These are phyloP conservation scores for Notospermus geniculatus DNA, from an alignment of 1,140 invertebrate genomes.

Conservation along the genomic window DNA sequence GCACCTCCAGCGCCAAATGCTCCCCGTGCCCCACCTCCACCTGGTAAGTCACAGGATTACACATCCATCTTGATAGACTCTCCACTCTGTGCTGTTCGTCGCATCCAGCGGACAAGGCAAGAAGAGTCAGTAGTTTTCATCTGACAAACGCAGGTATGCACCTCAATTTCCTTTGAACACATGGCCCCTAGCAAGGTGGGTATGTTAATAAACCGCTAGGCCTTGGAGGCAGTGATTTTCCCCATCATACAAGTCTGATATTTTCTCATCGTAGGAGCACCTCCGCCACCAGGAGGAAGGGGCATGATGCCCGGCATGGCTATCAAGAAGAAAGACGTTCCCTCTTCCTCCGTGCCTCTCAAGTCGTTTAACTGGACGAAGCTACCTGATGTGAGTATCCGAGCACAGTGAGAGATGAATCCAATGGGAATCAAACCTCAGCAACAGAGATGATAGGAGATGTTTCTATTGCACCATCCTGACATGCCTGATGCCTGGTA, in stretches of 20 bases:
- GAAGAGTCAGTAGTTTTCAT: no score
- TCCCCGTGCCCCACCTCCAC: constrained; percentile 53
- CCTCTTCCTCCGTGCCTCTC: constrained; percentile 78
- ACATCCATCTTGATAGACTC: constrained; percentile 55
- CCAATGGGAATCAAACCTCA: no score
- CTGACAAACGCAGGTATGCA: no score
- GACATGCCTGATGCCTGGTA: no score
- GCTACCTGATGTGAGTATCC: constrained; percentile 71
- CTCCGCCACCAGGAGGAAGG: constrained; percentile 52
- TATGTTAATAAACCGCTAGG: neutral
- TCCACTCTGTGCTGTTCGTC: constrained; percentile 20
- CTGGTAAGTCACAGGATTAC: constrained; percentile 36
- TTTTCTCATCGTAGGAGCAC: constrained; percentile 41
- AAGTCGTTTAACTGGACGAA: constrained; percentile 99
- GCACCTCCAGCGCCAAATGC: constrained; percentile 43
- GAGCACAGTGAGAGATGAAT: no score
- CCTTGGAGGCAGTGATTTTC: neutral
- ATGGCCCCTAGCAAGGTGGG: no score
- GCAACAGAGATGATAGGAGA: no score
- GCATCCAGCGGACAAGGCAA: no score
- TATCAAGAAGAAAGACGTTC: constrained; percentile 71
- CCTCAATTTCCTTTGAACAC: no score
- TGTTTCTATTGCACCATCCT: no score
- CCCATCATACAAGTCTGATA: constrained; percentile 8
- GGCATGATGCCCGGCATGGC: constrained; percentile 15